These are phyloP conservation scores for Diachasma alloeum DNA, from an alignment of 1,140 invertebrate genomes.

Conservation along the genomic window DNA sequence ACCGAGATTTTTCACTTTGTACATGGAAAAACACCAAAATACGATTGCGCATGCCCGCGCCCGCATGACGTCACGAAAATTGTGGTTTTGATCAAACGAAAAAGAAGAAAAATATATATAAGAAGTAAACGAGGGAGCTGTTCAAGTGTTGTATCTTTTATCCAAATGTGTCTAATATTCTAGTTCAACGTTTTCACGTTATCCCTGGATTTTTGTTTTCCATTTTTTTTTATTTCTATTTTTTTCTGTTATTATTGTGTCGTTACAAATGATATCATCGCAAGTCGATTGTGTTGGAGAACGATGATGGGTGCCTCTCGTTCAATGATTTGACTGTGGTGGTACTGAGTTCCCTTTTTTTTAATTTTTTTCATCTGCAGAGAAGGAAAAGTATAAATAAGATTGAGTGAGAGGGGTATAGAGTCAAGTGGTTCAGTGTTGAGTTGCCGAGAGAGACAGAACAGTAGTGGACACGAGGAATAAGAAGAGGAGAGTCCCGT, in stretches of 20 bases:
- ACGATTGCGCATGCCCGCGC: constrained; percentile 57
- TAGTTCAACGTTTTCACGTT: not conserved
- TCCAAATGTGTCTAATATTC: constrained; percentile 23
- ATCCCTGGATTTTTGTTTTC: not conserved
- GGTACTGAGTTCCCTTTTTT: not conserved
- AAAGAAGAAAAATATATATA: not conserved
- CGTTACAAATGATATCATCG: constrained; percentile 1
- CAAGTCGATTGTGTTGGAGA: constrained; percentile 34
- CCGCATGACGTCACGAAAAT: constrained; percentile 64
- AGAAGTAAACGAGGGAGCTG: constrained; percentile 19
- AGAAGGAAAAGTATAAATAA: not conserved
- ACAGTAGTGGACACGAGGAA: not conserved
- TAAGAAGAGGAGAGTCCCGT: constrained; percentile 13
- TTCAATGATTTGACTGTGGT: constrained; percentile 20
- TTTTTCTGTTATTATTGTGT: not conserved
- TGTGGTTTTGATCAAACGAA: constrained; percentile 60
- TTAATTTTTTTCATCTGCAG: not conserved
- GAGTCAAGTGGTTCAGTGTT: not conserved
- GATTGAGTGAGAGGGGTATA: not conserved
- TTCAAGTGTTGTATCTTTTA: constrained; percentile 26
- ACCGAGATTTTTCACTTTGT: constrained; percentile 43
- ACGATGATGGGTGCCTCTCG: constrained; percentile 34
- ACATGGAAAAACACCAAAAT: constrained; percentile 65
- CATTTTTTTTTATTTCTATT: not conserved
- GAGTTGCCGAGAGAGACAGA: constrained; percentile 5